Conservation (phyloP, 2,888 invertebrate species). For the Allygus modestus region DNA sequence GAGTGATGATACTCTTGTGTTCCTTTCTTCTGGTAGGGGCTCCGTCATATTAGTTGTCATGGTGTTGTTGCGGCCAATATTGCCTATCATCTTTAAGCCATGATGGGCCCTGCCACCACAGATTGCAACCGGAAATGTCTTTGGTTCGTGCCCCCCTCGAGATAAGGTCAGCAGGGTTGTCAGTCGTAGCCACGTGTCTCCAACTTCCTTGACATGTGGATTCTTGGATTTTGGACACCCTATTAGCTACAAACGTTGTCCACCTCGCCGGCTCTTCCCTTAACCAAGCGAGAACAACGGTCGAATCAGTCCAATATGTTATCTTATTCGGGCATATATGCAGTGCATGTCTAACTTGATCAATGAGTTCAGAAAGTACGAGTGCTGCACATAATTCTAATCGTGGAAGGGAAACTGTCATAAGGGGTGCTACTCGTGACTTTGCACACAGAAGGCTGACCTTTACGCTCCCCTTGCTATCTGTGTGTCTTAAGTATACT, state of each 20-base stretch:
- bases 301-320: slow-evolving; percentile 63
- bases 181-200: background rate
- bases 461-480: background rate
- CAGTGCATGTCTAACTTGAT: background rate
- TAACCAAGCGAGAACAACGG: background rate
- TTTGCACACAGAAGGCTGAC: slow-evolving; percentile 44
- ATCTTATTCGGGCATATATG: background rate
- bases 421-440: slow-evolving; percentile 58
- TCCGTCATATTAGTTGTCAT: too few species aligned
- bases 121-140: too few species aligned
- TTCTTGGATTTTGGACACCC: background rate
- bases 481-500: slow-evolving; percentile 41
- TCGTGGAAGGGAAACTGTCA: slow-evolving; percentile 23
- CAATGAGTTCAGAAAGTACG: background rate
- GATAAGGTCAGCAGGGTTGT: background rate
- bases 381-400: slow-evolving; percentile 41
- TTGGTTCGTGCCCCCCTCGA: background rate
- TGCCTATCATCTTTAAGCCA: too few species aligned
- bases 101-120: too few species aligned
- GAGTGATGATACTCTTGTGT: too few species aligned
- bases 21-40: too few species aligned
- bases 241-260: background rate
- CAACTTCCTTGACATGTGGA: background rate
- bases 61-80: too few species aligned
- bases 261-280: background rate